A percentile compares a stretch with the other conserved stretches of the same genome.
phyloP scores from a whole-genome alignment of 37 sponge, comb jelly and placozoan species.

The Cliona cf. orientalis region DNA sequence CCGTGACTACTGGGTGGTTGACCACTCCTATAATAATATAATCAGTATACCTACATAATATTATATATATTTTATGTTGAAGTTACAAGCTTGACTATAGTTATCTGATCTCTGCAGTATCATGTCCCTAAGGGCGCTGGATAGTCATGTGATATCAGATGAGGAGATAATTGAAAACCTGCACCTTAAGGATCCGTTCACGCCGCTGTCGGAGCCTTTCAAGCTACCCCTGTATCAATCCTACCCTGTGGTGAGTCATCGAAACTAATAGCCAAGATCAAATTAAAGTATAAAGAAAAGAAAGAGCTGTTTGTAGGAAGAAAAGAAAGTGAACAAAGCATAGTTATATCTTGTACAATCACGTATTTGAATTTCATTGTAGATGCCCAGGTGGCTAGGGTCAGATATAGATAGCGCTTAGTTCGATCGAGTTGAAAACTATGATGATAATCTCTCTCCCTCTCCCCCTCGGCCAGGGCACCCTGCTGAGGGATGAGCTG shows the following conservation, averaged over 20 bases:
- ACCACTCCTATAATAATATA: background rate
- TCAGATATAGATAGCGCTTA: no score
- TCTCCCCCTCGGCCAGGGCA: no score
- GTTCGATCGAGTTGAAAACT: no score
- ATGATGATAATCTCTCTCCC: no score
- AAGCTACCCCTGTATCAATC: constrained; percentile 44
- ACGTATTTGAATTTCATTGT: no score
- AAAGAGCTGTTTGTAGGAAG: no score
- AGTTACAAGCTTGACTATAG: background rate
- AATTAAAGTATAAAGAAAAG: background rate
- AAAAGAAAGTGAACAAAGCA: background rate
- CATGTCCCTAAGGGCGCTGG: constrained; percentile 71
- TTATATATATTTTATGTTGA: background rate
- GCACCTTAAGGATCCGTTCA: constrained; percentile 43
- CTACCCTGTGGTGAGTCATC: constrained; percentile 11
- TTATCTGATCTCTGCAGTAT: constrained; percentile 38
- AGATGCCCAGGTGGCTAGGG: no score
- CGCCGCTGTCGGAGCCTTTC: constrained; percentile 27
- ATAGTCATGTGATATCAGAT: constrained; percentile 79
- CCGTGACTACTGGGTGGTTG: background rate
- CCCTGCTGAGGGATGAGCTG: constrained; percentile 13
- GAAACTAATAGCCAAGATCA: background rate
- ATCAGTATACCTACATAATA: background rate
- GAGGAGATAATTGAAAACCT: constrained; percentile 85
- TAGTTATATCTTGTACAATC: no score